These are phyloP conservation scores for Drosophila persimilis DNA, from an alignment of 1,140 invertebrate species.

Conservation along the genomic window DNA sequence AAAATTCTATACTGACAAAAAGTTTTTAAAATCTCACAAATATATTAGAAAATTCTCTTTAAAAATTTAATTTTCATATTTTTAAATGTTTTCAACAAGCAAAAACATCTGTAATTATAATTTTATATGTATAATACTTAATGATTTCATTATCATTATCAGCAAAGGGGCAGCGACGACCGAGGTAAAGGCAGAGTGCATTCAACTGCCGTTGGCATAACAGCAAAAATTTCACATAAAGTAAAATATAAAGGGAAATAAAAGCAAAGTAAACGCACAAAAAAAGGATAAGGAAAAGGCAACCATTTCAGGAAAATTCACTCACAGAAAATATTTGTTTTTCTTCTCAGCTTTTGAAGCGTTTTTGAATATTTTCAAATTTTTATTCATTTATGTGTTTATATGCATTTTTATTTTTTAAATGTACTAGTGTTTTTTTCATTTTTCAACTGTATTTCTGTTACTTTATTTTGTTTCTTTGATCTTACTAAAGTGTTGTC, in stretches of 20 bases:
- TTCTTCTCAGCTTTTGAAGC: neutral
- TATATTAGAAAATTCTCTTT: no score
- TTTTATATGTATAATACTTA: neutral
- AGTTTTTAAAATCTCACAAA: no score
- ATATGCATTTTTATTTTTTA: no score
- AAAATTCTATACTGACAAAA: no score
- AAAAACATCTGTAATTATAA: neutral
- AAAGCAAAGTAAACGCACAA: neutral
- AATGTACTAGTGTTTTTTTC: neutral
- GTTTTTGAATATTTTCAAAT: no score
- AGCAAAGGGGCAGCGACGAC: slow-evolving; percentile 24
- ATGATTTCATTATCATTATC: slow-evolving; percentile 52
- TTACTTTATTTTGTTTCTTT: no score
- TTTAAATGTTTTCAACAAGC: slow-evolving; percentile 1
- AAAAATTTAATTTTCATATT: no score
- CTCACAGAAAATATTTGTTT: no score
- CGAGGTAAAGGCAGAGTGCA: slow-evolving; percentile 53
- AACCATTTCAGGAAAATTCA: neutral
- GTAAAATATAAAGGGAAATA: slow-evolving; percentile 2
- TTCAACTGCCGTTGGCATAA: slow-evolving; percentile 67
- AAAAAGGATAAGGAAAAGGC: neutral
- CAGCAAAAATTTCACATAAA: slow-evolving; percentile 14
- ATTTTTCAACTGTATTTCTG: neutral
- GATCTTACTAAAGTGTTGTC: no score
- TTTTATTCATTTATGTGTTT: no score